A percentile compares a stretch with the other conserved stretches of the same genome.
Evolutionary conservation across 1,140 invertebrate genomes (phyloP).

Genomic region (Drosophila saltans): DNA sequence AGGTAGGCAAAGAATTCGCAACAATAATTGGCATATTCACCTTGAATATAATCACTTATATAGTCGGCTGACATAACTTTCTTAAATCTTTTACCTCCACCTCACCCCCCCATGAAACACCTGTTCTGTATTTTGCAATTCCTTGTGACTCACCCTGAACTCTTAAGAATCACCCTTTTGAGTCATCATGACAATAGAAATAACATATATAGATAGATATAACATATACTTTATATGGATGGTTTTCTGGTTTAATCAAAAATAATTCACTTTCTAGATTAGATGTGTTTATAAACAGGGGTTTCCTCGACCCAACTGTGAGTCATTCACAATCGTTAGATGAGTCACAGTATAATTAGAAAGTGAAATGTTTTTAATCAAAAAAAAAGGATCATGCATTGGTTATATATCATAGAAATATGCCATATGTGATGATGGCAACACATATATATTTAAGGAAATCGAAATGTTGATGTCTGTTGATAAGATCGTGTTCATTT

Average conservation of each 20-base stretch:
- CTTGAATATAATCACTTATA: neutral
- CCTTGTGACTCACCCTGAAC: slow-evolving; percentile 11
- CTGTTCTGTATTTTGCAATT: neutral
- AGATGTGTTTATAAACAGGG: slow-evolving; percentile 5
- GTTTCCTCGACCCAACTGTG: neutral
- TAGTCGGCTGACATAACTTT: neutral
- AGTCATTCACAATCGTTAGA: neutral
- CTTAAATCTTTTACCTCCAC: neutral
- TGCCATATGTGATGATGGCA: neutral
- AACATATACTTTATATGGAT: neutral
- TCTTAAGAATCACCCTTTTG: slow-evolving; percentile 10
- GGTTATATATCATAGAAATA: neutral
- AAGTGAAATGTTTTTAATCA: neutral
- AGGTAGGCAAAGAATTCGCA: neutral
- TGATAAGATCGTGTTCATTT: slow-evolving; percentile 17
- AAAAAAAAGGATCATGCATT: neutral
- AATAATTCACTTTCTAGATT: neutral
- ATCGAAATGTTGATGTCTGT: neutral
- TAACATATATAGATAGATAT: slow-evolving; percentile 2
- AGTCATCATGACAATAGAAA: slow-evolving; percentile 14
- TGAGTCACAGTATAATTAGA: slow-evolving; percentile 2
- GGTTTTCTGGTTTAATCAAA: neutral
- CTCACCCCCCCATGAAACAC: neutral
- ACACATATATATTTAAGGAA: neutral
- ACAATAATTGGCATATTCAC: neutral